A percentile compares a stretch with the other conserved stretches of the same genome.
These are phyloP conservation scores for Oryzias sinensis DNA, from an alignment of 2,797 vertebrate species.

Conservation along the genomic window DNA sequence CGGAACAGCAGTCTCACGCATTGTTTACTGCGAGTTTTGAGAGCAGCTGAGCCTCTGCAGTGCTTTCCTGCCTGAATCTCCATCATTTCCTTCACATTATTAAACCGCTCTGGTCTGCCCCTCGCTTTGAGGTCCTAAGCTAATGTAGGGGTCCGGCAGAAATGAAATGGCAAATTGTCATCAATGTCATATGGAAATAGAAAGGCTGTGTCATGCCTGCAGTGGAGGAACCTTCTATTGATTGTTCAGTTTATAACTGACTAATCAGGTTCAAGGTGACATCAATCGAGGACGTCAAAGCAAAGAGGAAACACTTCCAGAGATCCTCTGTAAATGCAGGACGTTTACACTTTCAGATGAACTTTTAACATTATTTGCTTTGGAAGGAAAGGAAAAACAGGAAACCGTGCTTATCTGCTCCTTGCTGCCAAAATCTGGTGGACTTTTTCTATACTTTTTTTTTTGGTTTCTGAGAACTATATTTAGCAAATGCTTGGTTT, in stretches of 20 bases:
- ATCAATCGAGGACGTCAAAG: conserved; percentile 55
- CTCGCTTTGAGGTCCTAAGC: conserved; percentile 53
- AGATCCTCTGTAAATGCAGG: conserved; percentile 43
- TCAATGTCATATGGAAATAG: conserved; percentile 65
- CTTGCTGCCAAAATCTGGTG: too few species aligned
- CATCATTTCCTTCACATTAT: conserved; percentile 48
- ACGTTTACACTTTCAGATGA: background rate
- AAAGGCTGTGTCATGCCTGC: conserved; percentile 66
- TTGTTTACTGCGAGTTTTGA: background rate
- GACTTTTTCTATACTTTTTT: too few species aligned
- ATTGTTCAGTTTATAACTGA: conserved; percentile 60
- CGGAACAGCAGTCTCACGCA: conserved; percentile 3
- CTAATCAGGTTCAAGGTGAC: conserved; percentile 50
- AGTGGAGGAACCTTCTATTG: conserved; percentile 57
- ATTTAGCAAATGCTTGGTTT: too few species aligned
- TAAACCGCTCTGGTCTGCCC: conserved; percentile 44
- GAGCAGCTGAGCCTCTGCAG: conserved; percentile 27
- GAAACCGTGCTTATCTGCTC: too few species aligned
- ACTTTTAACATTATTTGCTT: too few species aligned
- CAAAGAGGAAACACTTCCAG: conserved; percentile 42
- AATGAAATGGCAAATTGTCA: conserved; percentile 69
- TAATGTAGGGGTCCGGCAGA: conserved; percentile 53
- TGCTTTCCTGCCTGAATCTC: conserved; percentile 23
- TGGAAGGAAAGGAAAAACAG: too few species aligned
- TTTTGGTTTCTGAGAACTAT: too few species aligned